These are phyloP conservation scores for Peromyscus leucopus DNA, from an alignment of 2,113 vertebrate species.

Conservation along the genomic window DNA sequence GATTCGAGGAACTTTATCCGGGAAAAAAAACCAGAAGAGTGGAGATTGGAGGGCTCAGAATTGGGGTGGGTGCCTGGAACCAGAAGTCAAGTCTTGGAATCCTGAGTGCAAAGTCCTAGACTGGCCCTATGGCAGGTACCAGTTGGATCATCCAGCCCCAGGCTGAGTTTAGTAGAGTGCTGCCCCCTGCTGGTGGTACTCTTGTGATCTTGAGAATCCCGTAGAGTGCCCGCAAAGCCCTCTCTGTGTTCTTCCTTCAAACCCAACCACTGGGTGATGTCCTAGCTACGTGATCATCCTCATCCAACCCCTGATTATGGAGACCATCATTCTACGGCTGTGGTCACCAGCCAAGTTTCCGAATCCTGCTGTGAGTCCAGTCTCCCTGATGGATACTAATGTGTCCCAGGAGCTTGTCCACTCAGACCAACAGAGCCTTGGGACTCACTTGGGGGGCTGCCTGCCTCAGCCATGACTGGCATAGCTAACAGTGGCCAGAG, in stretches of 20 bases:
- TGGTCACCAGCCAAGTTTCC: not conserved
- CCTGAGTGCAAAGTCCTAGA: not conserved
- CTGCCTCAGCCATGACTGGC: not conserved
- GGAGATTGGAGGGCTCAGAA: not conserved
- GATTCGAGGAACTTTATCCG: not conserved
- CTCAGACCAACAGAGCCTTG: not conserved
- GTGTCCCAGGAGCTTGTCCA: not conserved
- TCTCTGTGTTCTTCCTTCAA: not conserved
- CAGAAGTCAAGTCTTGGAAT: not conserved
- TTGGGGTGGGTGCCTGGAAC: not conserved
- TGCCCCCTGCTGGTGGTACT: not conserved
- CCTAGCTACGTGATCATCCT: not conserved
- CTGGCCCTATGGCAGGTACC: not conserved
- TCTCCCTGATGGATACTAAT: not conserved
- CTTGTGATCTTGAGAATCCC: not conserved
- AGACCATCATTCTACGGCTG: not conserved
- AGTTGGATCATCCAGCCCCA: not conserved
- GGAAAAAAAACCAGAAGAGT: not conserved
- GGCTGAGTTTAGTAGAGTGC: not conserved
- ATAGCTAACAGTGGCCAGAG: not conserved
- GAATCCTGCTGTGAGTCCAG: not conserved
- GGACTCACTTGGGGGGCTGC: not conserved
- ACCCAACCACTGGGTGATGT: no score
- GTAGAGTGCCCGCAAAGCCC: not conserved
- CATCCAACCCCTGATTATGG: not conserved